Evolutionary conservation across 1,140 invertebrate species (phyloP), one percentile per base, ranked within the genome.

Genomic region (Cheumatopsyche charites): DNA sequence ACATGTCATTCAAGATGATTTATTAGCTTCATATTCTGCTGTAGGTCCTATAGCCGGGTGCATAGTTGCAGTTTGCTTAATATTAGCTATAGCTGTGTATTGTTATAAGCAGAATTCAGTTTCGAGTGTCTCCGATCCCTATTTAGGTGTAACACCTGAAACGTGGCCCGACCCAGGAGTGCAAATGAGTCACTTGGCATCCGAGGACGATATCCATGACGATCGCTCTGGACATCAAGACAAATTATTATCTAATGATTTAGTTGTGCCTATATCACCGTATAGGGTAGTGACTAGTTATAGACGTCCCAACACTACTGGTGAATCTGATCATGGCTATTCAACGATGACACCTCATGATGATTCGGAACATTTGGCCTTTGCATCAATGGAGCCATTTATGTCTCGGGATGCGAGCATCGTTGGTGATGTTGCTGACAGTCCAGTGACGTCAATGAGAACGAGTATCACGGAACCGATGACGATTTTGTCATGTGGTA

Each of bases 321-420:
- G 91, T 4, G 94, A 95, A 76, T 95, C 93, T 29, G 95, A 97
- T 83, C 94, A 96, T 80, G 95, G 95, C 1, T 97, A 97, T 80
- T 96, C 94, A 15, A 97, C 95, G 0, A 97, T 97, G 94, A 96
- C 94, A 0, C 94, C 93, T 0, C 92, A 95, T 76, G 93, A 95
- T 75, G 94, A 97, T 78, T 87, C 86, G 25, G 93, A 95, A 78
- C 90, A 92, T 74, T 88, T 91, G 55, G 90, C 90, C 7, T 91
- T 93, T 73, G 90, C 90, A 15, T 82, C 88, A 4, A 86, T 87
- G 26, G 88, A 90, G 77, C 86, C 86, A 0, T 83, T 87, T 42
- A 82, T 88, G 70, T 81, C 86, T 29, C 81, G 84, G 23, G 87
- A 89, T 76, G 82, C 75, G 61, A 86, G 82, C 75, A 84, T 81